These are phyloP conservation scores for Rutilus rutilus DNA, from an alignment of 2,113 vertebrate genomes.

Conservation along the genomic window DNA sequence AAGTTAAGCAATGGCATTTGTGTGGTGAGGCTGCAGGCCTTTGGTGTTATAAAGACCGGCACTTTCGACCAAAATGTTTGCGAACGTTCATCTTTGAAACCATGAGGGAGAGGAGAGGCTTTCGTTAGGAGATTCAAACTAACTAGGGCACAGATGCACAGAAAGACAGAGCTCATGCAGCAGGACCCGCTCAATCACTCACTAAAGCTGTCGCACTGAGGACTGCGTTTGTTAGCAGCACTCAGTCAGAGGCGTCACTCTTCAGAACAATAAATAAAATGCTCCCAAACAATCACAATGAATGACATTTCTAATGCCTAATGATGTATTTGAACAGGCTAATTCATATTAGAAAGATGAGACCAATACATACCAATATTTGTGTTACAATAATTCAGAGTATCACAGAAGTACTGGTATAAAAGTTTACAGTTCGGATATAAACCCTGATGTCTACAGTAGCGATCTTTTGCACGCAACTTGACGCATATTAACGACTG, in stretches of 20 bases:
- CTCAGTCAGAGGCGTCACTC: background rate
- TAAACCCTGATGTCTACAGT: too few relatives aligned
- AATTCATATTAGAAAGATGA: background rate
- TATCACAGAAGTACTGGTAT: too few relatives aligned
- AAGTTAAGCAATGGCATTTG: background rate
- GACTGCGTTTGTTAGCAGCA: background rate
- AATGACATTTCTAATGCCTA: background rate
- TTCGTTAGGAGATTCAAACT: slow-evolving; percentile 10
- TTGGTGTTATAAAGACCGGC: background rate
- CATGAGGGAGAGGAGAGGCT: slow-evolving; percentile 10
- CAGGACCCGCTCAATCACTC: background rate
- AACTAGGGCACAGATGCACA: slow-evolving; percentile 37
- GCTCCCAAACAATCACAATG: background rate
- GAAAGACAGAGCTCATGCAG: background rate
- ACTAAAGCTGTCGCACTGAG: slow-evolving; percentile 15
- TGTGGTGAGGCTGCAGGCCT: background rate
- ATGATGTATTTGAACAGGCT: background rate
- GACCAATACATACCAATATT: background rate
- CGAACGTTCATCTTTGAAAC: background rate
- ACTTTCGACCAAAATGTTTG: background rate
- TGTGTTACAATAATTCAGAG: too few relatives aligned
- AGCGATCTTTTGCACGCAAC: too few relatives aligned
- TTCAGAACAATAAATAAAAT: slow-evolving; percentile 24
- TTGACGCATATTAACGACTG: too few relatives aligned
- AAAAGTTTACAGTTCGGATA: too few relatives aligned